A percentile compares a stretch with the other conserved stretches of the same genome.
These are phyloP conservation scores for Epinephelus fuscoguttatus DNA, from an alignment of 2,113 vertebrate species.

Conservation along the genomic window DNA sequence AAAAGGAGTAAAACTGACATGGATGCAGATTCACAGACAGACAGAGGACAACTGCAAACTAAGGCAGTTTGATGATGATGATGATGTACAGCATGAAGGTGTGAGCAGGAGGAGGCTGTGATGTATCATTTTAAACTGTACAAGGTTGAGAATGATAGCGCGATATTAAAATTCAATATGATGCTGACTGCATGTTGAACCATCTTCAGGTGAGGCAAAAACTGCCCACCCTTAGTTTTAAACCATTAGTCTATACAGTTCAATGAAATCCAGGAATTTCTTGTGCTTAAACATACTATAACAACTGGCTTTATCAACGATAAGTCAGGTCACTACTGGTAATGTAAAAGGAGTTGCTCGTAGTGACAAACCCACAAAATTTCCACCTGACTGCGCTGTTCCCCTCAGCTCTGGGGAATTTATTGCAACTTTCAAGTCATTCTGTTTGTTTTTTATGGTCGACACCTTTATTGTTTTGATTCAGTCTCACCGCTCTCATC, in stretches of 20 bases:
- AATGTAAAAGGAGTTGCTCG: neutral
- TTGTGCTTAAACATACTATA: neutral
- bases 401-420: neutral
- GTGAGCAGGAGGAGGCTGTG: neutral
- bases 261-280: neutral
- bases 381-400: neutral
- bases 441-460: neutral
- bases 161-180: neutral
- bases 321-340: neutral
- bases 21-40: constrained; percentile 40
- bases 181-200: neutral
- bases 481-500: neutral
- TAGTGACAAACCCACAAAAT: neutral
- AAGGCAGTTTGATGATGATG: constrained; percentile 25
- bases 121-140: neutral
- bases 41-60: constrained; percentile 19
- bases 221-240: neutral
- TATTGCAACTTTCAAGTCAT: neutral
- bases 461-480: constrained; percentile 2
- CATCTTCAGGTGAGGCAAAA: neutral
- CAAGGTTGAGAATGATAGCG: no score
- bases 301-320: neutral
- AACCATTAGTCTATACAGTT: neutral
- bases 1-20: constrained; percentile 77
- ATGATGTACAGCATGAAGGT: constrained; percentile 16